A percentile compares a stretch with the other conserved stretches of the same genome.
These are phyloP conservation scores for Poecilus cupreus DNA, from an alignment of 2,888 invertebrate genomes.

Conservation along the genomic window DNA sequence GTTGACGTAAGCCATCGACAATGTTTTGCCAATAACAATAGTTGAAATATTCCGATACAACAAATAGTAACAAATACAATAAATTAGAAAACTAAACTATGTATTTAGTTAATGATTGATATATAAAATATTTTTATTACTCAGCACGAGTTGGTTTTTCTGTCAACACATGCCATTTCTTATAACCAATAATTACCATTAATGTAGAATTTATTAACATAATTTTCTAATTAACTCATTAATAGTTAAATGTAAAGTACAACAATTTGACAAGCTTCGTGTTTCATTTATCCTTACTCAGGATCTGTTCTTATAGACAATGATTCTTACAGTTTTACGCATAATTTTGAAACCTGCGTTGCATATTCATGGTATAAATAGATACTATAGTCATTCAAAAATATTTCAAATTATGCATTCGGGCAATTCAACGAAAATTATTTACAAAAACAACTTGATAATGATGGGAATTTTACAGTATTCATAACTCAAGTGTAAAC, in stretches of 20 bases:
- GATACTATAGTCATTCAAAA: background rate
- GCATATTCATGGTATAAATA: background rate
- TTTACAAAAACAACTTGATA: slow-evolving; percentile 4
- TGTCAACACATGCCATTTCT: too few species aligned
- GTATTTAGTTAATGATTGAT: too few species aligned
- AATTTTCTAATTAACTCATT: slow-evolving; percentile 5
- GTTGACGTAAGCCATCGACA: too few species aligned
- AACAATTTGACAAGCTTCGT: background rate
- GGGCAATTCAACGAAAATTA: background rate
- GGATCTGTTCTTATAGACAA: too few species aligned
- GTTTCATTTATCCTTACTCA: too few species aligned
- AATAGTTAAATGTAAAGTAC: background rate
- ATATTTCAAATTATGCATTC: background rate
- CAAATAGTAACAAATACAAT: too few species aligned
- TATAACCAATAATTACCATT: background rate
- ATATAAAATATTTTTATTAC: too few species aligned
- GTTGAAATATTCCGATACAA: too few species aligned
- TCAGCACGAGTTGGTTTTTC: too few species aligned
- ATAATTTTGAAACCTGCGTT: too few species aligned
- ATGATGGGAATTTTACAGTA: background rate
- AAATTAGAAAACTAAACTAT: too few species aligned
- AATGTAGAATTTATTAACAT: background rate
- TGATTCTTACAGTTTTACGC: background rate
- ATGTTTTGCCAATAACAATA: too few species aligned
- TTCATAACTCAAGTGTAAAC: background rate